These are phyloP conservation scores for Cirrhinus mrigala DNA, from an alignment of 2,797 vertebrate species.

Conservation along the genomic window DNA sequence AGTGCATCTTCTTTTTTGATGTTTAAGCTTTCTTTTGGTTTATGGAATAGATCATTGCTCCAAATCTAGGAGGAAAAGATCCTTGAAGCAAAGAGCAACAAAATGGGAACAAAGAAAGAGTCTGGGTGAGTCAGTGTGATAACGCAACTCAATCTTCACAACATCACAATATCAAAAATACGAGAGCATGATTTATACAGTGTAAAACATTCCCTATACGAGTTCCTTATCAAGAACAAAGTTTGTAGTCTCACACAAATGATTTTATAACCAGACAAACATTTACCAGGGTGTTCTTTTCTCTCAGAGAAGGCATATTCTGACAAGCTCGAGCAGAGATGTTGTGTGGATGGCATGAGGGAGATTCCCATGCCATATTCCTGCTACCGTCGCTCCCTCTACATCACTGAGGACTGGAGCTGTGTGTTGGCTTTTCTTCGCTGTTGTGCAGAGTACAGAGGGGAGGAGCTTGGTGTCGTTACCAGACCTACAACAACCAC, in stretches of 20 bases:
- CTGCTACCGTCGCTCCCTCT: slow-evolving; percentile 75
- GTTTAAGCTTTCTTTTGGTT: no score
- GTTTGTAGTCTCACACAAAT: no score
- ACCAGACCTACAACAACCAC: background rate
- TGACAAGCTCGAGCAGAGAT: slow-evolving; percentile 70
- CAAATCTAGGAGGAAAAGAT: background rate
- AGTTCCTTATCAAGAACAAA: slow-evolving; percentile 60
- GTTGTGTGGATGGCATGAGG: slow-evolving; percentile 81
- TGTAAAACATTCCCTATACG: slow-evolving; percentile 28
- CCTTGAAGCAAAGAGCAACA: no score
- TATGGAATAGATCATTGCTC: background rate
- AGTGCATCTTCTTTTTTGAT: no score
- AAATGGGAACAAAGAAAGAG: no score
- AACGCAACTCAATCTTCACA: no score
- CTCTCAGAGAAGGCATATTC: slow-evolving; percentile 71
- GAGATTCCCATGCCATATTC: slow-evolving; percentile 79
- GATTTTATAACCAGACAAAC: no score
- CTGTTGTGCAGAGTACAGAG: slow-evolving; percentile 76
- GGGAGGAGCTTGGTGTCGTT: slow-evolving; percentile 62
- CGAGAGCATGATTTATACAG: no score
- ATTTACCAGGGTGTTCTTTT: slow-evolving; percentile 61
- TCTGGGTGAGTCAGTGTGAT: no score
- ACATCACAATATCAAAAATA: no score
- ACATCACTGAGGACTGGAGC: slow-evolving; percentile 73
- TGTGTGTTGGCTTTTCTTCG: slow-evolving; percentile 78